A percentile compares a stretch with the other conserved stretches of the same genome.
phyloP scores from a whole-genome alignment of 2,888 invertebrate genomes.

The Eucriotettix oculatus region DNA sequence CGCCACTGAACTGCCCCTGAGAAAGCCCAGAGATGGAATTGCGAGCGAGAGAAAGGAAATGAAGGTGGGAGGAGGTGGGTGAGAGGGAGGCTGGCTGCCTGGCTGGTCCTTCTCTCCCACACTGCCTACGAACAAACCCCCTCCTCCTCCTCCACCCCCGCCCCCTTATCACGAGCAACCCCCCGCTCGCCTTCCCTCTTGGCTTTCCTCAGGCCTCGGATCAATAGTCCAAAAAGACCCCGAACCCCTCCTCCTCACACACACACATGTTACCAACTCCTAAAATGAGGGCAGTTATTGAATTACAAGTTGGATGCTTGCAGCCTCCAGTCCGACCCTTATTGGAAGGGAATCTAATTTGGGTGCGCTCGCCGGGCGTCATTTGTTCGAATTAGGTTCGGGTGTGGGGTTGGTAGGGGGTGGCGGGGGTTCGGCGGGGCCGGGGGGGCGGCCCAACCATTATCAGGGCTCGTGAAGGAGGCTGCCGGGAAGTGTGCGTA shows the following conservation, averaged over 20 bases:
- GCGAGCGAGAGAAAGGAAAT: not conserved
- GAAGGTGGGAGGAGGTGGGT: not conserved
- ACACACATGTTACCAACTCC: slow-evolving; percentile 15
- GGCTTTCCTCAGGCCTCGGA: slow-evolving; percentile 9
- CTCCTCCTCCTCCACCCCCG: slow-evolving; percentile 1
- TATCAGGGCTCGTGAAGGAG: slow-evolving; percentile 7
- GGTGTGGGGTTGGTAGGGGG: slow-evolving; percentile 24
- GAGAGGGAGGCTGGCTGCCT: not conserved
- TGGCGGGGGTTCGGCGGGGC: slow-evolving; percentile 26
- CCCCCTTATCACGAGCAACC: not conserved
- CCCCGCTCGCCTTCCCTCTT: slow-evolving; percentile 2
- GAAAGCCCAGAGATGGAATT: slow-evolving; percentile 3
- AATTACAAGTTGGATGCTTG: slow-evolving; percentile 15
- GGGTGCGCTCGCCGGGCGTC: slow-evolving; percentile 40
- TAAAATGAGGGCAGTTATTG: slow-evolving; percentile 16
- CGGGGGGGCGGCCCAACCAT: slow-evolving; percentile 18
- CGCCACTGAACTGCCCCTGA: slow-evolving; percentile 7
- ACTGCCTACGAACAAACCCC: not conserved
- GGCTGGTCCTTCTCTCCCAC: slow-evolving; percentile 4
- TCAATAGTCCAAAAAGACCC: slow-evolving; percentile 15
- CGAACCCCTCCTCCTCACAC: not conserved
- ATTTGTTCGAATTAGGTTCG: slow-evolving; percentile 44
- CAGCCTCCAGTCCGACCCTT: slow-evolving; percentile 11
- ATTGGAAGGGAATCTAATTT: slow-evolving; percentile 40
- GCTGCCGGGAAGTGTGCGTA: not conserved